Conservation (phyloP, 2,113 vertebrate species). For the Thryonomys swinderianus region DNA sequence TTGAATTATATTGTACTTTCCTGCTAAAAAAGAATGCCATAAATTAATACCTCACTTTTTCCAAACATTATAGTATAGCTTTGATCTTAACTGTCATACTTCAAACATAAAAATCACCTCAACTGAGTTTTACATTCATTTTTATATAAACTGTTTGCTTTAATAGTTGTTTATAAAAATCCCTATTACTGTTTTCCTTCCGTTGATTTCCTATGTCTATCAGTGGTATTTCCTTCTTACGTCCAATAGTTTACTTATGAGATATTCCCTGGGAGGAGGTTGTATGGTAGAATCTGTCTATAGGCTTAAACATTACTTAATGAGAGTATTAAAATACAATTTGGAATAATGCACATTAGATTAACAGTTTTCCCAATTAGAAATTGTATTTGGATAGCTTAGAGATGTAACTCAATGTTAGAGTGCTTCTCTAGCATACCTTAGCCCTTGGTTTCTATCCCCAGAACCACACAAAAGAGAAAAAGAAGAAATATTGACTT, state of each 20-base stretch:
- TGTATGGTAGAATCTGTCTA: neutral
- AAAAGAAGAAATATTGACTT: neutral
- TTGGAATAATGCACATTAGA: neutral
- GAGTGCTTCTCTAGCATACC: neutral
- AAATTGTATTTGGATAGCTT: neutral
- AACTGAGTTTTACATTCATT: neutral
- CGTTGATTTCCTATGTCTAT: neutral
- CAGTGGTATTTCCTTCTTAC: neutral
- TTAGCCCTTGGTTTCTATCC: neutral
- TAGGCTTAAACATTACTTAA: neutral
- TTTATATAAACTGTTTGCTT: conserved; percentile 7
- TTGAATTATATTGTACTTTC: neutral
- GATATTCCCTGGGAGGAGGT: neutral
- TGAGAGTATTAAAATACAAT: neutral
- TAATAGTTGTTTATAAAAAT: neutral
- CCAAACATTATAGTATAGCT: neutral
- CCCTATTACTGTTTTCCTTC: neutral
- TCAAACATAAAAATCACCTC: neutral
- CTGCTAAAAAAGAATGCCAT: neutral
- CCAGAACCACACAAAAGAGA: neutral
- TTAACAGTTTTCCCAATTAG: neutral
- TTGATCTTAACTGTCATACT: neutral
- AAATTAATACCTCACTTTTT: neutral
- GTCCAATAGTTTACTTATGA: neutral
- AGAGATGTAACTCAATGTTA: neutral